Conservation (phyloP, 2,888 invertebrate genomes). For the Apodemia duryi region DNA sequence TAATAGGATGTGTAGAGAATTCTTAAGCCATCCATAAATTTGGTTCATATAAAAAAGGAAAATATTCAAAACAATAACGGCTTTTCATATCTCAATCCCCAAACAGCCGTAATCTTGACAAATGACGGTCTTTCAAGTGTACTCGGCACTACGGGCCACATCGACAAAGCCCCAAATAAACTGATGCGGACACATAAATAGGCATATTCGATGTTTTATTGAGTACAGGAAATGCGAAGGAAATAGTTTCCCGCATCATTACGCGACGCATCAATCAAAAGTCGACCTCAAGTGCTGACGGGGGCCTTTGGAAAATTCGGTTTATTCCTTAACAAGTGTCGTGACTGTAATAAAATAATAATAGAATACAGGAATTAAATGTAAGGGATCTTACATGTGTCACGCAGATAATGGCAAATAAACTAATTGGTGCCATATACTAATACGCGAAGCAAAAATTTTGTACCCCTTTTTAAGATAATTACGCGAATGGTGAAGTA, state of each 20-base stretch:
- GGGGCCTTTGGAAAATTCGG: conserved; percentile 19
- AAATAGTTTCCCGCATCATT: conserved; percentile 77
- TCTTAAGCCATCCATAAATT: conserved; percentile 35
- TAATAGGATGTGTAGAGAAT: conserved; percentile 38
- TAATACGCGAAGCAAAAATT: too few species aligned
- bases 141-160: conserved; percentile 64
- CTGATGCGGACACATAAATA: conserved; percentile 70
- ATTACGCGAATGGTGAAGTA: too few species aligned
- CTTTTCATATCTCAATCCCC: conserved; percentile 72
- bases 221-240: conserved; percentile 76
- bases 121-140: conserved; percentile 72
- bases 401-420: too few species aligned
- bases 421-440: too few species aligned
- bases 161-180: conserved; percentile 74
- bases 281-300: conserved; percentile 33
- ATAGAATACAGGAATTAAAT: neutral
- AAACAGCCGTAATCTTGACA: conserved; percentile 74
- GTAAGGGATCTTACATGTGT: neutral
- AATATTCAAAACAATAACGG: conserved; percentile 75
- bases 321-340: conserved; percentile 20
- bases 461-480: too few species aligned
- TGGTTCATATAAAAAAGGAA: conserved; percentile 48
- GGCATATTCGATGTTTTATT: conserved; percentile 77
- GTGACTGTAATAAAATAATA: conserved; percentile 7
- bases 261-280: conserved; percentile 73